These are phyloP conservation scores for Pollenia amentaria DNA, from an alignment of 2,888 invertebrate species.

Conservation along the genomic window DNA sequence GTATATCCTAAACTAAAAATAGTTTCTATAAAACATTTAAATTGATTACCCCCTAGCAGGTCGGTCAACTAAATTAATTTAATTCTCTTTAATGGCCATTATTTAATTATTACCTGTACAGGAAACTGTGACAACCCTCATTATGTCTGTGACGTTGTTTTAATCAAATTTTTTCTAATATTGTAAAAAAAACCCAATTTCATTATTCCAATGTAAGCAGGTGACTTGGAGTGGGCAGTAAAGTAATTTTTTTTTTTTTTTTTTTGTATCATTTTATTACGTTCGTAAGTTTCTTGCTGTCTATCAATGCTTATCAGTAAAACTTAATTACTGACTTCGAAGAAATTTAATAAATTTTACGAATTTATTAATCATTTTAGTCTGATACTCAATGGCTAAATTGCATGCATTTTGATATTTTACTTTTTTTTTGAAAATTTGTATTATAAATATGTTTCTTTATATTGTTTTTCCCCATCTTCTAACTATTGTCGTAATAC, in stretches of 20 bases:
- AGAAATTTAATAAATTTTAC: background rate
- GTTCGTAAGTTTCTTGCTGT: background rate
- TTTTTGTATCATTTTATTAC: background rate
- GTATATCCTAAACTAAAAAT: background rate
- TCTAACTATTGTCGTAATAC: background rate
- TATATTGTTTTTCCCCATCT: background rate
- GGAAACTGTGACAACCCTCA: slow-evolving; percentile 1
- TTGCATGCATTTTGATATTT: background rate
- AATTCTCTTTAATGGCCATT: background rate
- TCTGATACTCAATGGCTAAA: background rate
- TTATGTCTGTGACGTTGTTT: slow-evolving; percentile 11
- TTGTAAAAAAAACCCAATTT: slow-evolving; percentile 4
- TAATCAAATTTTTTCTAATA: background rate
- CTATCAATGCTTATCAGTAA: background rate
- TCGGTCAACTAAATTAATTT: slow-evolving; percentile 7
- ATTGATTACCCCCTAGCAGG: slow-evolving; percentile 8
- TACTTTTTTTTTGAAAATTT: background rate
- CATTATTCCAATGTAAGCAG: slow-evolving; percentile 4
- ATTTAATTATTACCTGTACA: background rate
- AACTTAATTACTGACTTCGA: background rate
- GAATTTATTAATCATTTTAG: background rate
- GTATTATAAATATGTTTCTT: background rate
- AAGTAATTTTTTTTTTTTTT: background rate
- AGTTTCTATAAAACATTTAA: background rate
- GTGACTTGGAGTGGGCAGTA: background rate